These are phyloP conservation scores for Siniperca knerii DNA, from an alignment of 2,113 vertebrate genomes.

Conservation along the genomic window DNA sequence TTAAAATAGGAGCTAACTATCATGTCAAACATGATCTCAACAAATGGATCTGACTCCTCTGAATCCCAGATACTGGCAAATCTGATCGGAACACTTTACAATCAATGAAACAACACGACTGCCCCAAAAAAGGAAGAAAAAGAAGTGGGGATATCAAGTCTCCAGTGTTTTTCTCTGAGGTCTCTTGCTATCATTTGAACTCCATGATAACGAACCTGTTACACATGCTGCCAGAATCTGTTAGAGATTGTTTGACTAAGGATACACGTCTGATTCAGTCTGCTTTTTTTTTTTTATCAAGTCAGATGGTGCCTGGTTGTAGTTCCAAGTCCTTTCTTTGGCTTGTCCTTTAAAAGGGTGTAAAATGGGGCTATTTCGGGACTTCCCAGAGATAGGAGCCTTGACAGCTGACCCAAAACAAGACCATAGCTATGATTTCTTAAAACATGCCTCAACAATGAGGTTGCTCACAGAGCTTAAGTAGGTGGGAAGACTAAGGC, in stretches of 20 bases:
- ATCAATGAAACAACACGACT: constrained; percentile 55
- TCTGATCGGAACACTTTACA: constrained; percentile 58
- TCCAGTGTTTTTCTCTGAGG: constrained; percentile 44
- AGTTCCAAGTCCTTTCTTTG: constrained; percentile 54
- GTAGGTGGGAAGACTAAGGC: constrained; percentile 37
- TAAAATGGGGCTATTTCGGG: constrained; percentile 78
- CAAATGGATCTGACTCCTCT: constrained; percentile 63
- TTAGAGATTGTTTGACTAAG: constrained; percentile 65
- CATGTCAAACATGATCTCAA: constrained; percentile 74
- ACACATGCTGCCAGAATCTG: constrained; percentile 65
- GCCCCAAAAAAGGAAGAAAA: constrained; percentile 71
- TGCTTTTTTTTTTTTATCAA: constrained; percentile 66
- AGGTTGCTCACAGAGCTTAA: constrained; percentile 72
- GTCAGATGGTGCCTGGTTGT: constrained; percentile 53
- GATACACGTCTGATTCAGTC: constrained; percentile 67
- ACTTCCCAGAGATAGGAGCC: constrained; percentile 79
- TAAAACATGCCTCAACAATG: constrained; percentile 82
- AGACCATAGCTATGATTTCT: constrained; percentile 69
- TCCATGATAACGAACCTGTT: constrained; percentile 70
- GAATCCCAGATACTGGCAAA: constrained; percentile 60
- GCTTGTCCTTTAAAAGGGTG: constrained; percentile 70
- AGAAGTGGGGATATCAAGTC: constrained; percentile 47
- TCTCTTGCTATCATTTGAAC: constrained; percentile 62
- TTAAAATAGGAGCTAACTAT: constrained; percentile 65
- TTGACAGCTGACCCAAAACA: constrained; percentile 78